Conservation (phyloP, 2,888 invertebrate species). For the Heliconius charithonia region DNA sequence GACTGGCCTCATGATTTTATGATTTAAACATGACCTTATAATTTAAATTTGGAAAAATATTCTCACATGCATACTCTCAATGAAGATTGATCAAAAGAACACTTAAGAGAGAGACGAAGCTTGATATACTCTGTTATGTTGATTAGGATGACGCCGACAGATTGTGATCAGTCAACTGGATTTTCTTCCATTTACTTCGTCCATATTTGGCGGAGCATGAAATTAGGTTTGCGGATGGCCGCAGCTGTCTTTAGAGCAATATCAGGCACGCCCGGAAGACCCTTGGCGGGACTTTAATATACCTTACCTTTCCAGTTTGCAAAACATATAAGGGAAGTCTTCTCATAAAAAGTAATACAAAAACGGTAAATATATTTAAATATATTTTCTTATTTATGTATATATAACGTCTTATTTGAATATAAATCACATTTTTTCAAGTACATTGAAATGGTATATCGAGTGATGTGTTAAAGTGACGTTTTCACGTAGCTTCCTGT, state of each 20-base stretch:
- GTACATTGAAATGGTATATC: not conserved
- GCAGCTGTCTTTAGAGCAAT: conserved; percentile 72
- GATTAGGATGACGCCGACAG: conserved; percentile 17
- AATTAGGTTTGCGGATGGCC: conserved; percentile 73
- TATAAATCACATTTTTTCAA: conserved; percentile 3
- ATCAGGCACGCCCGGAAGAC: conserved; percentile 49
- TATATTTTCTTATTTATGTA: not conserved
- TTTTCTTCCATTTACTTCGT: conserved; percentile 69
- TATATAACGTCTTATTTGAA: not conserved
- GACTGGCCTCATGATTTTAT: too few relatives aligned
- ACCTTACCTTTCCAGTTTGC: conserved; percentile 32
- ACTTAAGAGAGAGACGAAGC: conserved; percentile 7
- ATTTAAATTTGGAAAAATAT: too few relatives aligned
- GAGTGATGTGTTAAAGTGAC: not conserved
- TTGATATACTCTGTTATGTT: conserved; percentile 15
- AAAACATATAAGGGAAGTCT: not conserved
- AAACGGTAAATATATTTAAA: conserved; percentile 1
- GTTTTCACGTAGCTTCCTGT: conserved; percentile 2
- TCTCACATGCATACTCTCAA: not conserved
- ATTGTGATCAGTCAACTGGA: conserved; percentile 34
- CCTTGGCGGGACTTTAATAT: conserved; percentile 38
- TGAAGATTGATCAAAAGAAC: not conserved
- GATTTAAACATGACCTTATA: too few relatives aligned
- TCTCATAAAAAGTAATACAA: too few relatives aligned
- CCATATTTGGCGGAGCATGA: conserved; percentile 74